These are phyloP conservation scores for Vombatus ursinus DNA, from an alignment of 2,113 vertebrate species.

Conservation along the genomic window DNA sequence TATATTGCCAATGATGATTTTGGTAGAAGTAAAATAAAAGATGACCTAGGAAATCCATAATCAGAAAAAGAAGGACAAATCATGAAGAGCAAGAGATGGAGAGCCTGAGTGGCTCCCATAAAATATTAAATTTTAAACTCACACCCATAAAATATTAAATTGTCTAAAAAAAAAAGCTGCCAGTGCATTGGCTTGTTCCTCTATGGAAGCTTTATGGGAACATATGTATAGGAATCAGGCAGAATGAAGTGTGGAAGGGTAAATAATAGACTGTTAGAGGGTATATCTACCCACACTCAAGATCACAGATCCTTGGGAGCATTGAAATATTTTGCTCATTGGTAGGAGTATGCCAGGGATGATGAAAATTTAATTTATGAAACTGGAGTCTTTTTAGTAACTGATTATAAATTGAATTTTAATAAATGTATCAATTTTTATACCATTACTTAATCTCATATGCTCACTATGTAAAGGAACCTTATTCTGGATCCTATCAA, in stretches of 20 bases:
- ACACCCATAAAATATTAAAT: not conserved
- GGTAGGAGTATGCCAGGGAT: not conserved
- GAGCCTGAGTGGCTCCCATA: not conserved
- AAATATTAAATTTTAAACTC: not conserved
- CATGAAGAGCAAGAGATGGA: not conserved
- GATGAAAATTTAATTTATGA: not conserved
- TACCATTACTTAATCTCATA: not conserved
- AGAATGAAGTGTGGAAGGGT: not conserved
- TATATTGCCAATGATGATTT: not conserved
- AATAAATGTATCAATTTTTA: not conserved
- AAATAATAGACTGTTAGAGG: not conserved
- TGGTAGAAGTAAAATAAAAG: not conserved
- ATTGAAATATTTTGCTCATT: not conserved
- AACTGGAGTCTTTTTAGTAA: not conserved
- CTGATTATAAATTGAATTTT: not conserved
- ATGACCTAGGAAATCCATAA: not conserved
- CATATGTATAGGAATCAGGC: not conserved
- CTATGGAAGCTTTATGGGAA: not conserved
- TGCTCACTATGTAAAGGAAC: constrained; percentile 29
- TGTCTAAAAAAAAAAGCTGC: not conserved
- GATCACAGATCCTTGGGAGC: not conserved
- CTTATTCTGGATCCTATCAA: constrained; percentile 35
- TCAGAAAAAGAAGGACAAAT: not conserved
- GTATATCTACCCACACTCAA: not conserved
- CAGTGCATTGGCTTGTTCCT: not conserved